Percentiles rank a stretch among this genome's conserved stretches.
Conservation (phyloP, 2,113 vertebrate genomes). For the Todiramphus chloris region DNA sequence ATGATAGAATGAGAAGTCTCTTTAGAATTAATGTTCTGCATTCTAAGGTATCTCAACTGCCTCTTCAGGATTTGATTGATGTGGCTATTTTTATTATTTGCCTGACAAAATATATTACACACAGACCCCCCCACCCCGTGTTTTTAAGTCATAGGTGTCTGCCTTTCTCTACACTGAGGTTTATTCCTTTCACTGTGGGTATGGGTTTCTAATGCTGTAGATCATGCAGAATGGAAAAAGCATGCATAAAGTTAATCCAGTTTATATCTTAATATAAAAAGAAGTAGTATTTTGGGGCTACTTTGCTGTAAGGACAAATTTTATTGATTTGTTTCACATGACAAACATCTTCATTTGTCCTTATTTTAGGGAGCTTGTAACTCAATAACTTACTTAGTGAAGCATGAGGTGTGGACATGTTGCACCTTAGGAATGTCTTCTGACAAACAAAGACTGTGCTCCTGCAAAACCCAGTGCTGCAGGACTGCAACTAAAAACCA, state of each 20-base stretch:
- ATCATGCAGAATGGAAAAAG: not conserved
- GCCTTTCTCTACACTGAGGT: not conserved
- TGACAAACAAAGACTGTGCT: fast-evolving
- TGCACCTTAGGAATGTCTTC: not conserved
- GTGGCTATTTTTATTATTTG: not conserved
- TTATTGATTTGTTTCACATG: not conserved
- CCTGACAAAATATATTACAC: not conserved
- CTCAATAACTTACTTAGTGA: not conserved
- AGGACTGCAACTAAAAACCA: not conserved
- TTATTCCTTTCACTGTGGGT: not conserved
- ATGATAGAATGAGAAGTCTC: not conserved
- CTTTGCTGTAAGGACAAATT: not conserved
- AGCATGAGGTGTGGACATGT: not conserved
- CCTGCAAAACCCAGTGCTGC: not conserved
- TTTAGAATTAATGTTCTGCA: not conserved
- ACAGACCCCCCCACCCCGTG: too few species aligned
- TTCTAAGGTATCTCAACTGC: not conserved
- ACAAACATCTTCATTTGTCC: not conserved
- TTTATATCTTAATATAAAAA: not conserved
- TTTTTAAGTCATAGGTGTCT: not conserved
- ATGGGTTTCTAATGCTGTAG: not conserved
- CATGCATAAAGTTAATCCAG: not conserved
- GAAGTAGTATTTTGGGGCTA: not conserved
- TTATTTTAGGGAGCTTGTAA: not conserved
- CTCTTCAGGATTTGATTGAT: not conserved